Evolutionary conservation across 2,797 vertebrate species (phyloP).

Genomic region (Trachops cirrhosus): DNA sequence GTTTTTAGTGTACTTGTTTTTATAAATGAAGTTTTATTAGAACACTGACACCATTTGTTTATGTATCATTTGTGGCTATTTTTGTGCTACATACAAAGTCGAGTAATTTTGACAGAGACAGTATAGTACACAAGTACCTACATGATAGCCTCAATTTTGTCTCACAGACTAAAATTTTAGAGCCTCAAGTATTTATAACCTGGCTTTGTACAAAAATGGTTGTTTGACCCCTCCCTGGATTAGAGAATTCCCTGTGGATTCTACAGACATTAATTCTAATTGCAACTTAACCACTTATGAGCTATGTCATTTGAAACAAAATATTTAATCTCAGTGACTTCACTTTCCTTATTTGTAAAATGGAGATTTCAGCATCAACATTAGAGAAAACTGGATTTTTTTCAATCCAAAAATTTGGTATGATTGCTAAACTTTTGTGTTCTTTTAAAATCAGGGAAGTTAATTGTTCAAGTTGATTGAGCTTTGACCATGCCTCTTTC

Average conservation of each 20-base stretch:
- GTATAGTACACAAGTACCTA: not conserved
- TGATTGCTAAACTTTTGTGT: not conserved
- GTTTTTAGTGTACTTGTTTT: not conserved
- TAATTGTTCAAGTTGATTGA: not conserved
- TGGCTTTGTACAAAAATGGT: not conserved
- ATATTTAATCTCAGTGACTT: not conserved
- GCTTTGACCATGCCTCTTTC: not conserved
- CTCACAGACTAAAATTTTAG: not conserved
- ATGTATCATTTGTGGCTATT: rapidly evolving
- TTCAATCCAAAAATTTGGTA: not conserved
- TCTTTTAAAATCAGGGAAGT: not conserved
- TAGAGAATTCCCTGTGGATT: not conserved
- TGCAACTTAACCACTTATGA: not conserved
- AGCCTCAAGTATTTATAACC: not conserved
- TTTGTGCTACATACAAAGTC: not conserved
- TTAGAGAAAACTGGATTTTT: not conserved
- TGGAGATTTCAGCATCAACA: not conserved
- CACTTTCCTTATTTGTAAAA: not conserved
- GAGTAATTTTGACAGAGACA: not conserved
- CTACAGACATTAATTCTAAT: not conserved
- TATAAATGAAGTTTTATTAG: not conserved
- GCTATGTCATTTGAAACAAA: not conserved
- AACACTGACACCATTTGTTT: not conserved
- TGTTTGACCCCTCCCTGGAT: not conserved
- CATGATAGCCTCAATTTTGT: not conserved